Base-by-base conservation (phyloP, 92 coral and sea anemone species). In the Phymanthus crucifer region DNA sequence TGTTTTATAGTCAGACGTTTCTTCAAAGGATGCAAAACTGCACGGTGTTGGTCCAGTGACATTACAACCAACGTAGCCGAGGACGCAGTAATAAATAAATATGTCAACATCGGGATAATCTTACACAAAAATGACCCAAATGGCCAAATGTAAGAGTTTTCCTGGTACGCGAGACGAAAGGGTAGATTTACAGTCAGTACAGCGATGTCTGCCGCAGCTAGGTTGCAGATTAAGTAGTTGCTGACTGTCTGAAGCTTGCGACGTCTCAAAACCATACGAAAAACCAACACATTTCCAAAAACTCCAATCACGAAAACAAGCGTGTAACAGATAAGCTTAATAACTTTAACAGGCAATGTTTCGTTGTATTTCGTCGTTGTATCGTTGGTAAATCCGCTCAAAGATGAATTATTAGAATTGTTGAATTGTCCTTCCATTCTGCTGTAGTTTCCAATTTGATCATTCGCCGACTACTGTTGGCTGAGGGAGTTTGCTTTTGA, bases 191-290 rank as follows among this genome's bases (percentile, higher is more conserved):
- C 80, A 0, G 94, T 89, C 33, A 94, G 76, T 3, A 94, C 89
- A 2, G 98, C 98, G 8, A 94, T 91, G 58, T 94, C 98, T 2
- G 98, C 98, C 2, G 96, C 98, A 4, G 98, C 98, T 12, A 94
- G 67, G 71, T 94, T 94, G 64, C 98, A 87, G 9, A 94, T 92
- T 76, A 94, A 87, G 12, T 80, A 66, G 65, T 94, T 94, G 71
- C 95, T 84, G 40, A 91, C 93, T 19, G 96, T 91, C 64, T 80
- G 93, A 16, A 92, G 93, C 50, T 88, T 91, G 74, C 91, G 78
- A 48, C 88, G 84, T 45, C 84, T 74, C 18, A 94, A 43, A 52
- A 89, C 93, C 79, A 94, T 91, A 47, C 96, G 91, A 47, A 94
- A 91, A 1, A 94, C 96, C 24, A 94, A 69, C 6, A 77, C 76